phyloP scores from a whole-genome alignment of 2,113 vertebrate species.

The Syngnathus scovelli region DNA sequence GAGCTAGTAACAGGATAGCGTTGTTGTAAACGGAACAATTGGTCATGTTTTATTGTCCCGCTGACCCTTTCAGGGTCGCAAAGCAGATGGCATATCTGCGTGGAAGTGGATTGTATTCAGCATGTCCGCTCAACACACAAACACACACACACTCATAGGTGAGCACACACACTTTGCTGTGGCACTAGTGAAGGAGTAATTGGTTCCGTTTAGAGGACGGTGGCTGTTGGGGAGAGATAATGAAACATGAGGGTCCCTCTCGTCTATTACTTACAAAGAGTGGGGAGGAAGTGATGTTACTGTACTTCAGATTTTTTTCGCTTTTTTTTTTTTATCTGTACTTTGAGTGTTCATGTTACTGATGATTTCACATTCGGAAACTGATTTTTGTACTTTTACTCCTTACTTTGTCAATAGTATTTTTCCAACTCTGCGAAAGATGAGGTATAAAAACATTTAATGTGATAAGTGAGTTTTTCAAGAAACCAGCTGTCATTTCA shows the following conservation, averaged over 20 bases:
- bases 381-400: no score
- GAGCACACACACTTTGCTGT: not conserved
- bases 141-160: constrained; percentile 10
- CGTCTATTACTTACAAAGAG: not conserved
- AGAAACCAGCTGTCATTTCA: no score
- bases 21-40: constrained; percentile 37
- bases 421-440: not conserved
- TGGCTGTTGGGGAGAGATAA: constrained; percentile 48
- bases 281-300: constrained; percentile 1
- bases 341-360: not conserved
- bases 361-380: not conserved
- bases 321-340: not conserved
- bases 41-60: constrained; percentile 28
- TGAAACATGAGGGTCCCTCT: constrained; percentile 46
- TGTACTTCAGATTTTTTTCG: not conserved
- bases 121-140: constrained; percentile 15
- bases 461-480: no score
- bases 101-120: constrained; percentile 33
- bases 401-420: no score
- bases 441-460: no score
- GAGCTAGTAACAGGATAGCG: constrained; percentile 14
- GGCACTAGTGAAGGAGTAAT: constrained; percentile 45
- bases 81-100: constrained; percentile 37
- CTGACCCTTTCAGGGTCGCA: constrained; percentile 39
- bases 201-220: constrained; percentile 55